A percentile compares a stretch with the other conserved stretches of the same genome.
Conservation (phyloP, 2,113 vertebrate genomes). For the Notiomystis cincta region DNA sequence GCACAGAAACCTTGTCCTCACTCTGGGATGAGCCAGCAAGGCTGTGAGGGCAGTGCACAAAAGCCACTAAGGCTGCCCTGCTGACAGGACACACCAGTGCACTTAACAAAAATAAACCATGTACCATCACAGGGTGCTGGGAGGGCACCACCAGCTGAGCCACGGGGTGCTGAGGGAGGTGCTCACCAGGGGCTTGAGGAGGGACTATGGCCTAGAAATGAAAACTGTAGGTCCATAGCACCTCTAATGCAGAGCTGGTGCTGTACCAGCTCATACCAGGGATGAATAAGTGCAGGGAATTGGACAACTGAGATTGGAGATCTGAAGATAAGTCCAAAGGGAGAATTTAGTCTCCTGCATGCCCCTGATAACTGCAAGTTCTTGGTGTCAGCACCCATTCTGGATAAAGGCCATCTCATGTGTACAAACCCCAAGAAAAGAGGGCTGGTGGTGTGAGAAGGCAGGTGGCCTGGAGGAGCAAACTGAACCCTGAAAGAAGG, state of each 20-base stretch:
- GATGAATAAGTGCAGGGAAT: background rate
- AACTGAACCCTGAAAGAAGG: background rate
- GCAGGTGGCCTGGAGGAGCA: background rate
- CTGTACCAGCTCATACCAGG: background rate
- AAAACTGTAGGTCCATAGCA: slow-evolving; percentile 11
- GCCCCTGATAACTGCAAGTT: background rate
- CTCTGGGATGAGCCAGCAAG: background rate
- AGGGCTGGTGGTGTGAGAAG: rapidly evolving
- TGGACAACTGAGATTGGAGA: background rate
- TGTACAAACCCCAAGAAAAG: background rate
- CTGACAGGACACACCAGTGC: background rate
- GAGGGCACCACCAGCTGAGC: slow-evolving; percentile 74
- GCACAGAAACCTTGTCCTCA: background rate
- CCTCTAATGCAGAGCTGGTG: background rate
- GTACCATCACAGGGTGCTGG: slow-evolving; percentile 79
- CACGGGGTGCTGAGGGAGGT: slow-evolving; percentile 70
- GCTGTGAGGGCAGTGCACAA: background rate
- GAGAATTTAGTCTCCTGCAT: background rate
- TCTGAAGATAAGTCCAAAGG: background rate
- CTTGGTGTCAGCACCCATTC: background rate
- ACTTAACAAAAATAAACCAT: background rate
- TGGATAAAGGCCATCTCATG: background rate
- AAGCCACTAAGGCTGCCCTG: background rate
- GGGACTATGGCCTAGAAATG: slow-evolving; percentile 74
- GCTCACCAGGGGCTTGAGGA: slow-evolving; percentile 76